Evolutionary conservation across 2,888 invertebrate genomes (phyloP), one percentile per base, ranked within the genome.

Genomic region (Colostygia pectinataria): DNA sequence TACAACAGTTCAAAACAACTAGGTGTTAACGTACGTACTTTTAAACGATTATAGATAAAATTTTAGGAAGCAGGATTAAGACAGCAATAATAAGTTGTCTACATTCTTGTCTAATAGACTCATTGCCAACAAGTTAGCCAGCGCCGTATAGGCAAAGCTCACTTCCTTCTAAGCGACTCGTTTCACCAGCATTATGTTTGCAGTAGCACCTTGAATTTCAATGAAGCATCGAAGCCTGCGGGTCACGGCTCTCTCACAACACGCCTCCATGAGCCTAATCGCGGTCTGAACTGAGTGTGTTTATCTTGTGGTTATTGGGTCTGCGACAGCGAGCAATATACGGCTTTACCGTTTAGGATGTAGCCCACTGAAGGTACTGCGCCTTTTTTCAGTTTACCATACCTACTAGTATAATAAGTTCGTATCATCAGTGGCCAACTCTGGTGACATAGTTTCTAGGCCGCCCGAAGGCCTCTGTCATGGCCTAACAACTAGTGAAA

Each of bases 231-330:
- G 6, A 2, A 3, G 24, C 9, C 24, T 9, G 6, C 13, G 27
- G 27, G 1, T 18, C n/a, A 23, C 5, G 31, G 10, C 10, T 24
- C 36, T 24, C 13, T 27, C 32, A 23, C 25, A 27, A 20, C 20
- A 18, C 15, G 25, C 9, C 12, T 18, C 12, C 13, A 13, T 8
- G 3, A 14, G 28, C 23, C 36, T 29, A 20, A 29, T 36, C 36
- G 43, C 36, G 18, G 28, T 28, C 18, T 20, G 23, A 23, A 4
- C 23, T 28, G 28, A 36, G 28, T 23, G 29, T 36, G 36, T 44
- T 44, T 44, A 29, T 29, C 15, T 28, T 28, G 15, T 24, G 20
- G 20, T 43, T 36, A 36, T 34, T 36, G 43, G 9, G 7, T 32
- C 43, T 41, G 9, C 24, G 4, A 10, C 32, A 24, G 2, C 12